Evolutionary conservation across 2,797 vertebrate species (phyloP).

Genomic region (Liasis olivaceus): DNA sequence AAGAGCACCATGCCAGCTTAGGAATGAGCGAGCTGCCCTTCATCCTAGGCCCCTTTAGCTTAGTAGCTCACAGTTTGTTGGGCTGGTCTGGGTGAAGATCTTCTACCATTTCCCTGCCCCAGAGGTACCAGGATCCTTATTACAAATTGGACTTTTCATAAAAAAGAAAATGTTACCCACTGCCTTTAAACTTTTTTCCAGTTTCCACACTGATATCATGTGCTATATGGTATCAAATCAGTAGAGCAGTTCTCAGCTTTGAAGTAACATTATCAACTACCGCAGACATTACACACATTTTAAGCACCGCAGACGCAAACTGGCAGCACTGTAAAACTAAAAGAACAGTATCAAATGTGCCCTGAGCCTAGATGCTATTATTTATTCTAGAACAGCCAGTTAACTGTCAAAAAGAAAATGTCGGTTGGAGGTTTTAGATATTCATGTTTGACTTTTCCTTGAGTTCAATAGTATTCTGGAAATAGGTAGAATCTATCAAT

Average conservation of each 20-base stretch:
- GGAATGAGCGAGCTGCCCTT: not conserved
- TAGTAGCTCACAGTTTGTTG: not conserved
- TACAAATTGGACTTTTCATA: not conserved
- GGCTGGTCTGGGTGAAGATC: not conserved
- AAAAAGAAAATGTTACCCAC: not conserved
- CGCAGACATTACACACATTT: not conserved
- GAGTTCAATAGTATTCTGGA: conserved; percentile 58
- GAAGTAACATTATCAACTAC: not conserved
- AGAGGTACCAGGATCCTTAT: conserved; percentile 2
- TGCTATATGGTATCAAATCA: not conserved
- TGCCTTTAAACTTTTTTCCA: not conserved
- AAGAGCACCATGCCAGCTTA: not conserved
- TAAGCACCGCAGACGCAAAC: not conserved
- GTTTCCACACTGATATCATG: not conserved
- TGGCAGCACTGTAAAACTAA: not conserved
- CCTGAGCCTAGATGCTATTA: not conserved
- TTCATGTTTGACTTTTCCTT: conserved; percentile 53
- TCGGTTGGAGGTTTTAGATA: conserved; percentile 43
- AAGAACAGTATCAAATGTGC: not conserved
- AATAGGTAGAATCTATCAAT: conserved; percentile 54
- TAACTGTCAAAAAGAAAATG: conserved; percentile 48
- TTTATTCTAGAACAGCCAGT: not conserved
- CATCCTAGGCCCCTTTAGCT: not conserved
- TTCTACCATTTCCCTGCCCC: not conserved
- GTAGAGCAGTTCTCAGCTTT: not conserved